These are phyloP conservation scores for Drosophila nigrodunni DNA, from an alignment of 1,140 invertebrate genomes.

Conservation along the genomic window DNA sequence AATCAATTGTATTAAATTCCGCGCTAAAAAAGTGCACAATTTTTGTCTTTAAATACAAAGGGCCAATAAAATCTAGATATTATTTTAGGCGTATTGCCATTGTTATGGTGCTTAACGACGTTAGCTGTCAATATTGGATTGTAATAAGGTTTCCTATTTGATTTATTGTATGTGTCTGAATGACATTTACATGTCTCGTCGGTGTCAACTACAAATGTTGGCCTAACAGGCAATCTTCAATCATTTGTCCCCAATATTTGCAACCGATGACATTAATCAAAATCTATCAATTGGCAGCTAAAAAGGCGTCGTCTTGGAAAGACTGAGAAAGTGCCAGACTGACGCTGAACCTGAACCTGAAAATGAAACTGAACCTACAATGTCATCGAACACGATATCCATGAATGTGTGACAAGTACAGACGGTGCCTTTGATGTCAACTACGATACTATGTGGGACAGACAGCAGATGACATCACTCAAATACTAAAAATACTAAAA, in stretches of 20 bases:
- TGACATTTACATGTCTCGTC: slow-evolving; percentile 34
- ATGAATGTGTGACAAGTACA: slow-evolving; percentile 15
- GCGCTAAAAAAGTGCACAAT: too few species aligned
- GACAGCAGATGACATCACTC: background rate
- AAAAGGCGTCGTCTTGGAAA: background rate
- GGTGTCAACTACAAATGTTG: slow-evolving; percentile 59
- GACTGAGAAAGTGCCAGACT: slow-evolving; percentile 35
- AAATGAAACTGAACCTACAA: background rate
- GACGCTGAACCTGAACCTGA: background rate
- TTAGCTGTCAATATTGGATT: slow-evolving; percentile 17
- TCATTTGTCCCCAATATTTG: slow-evolving; percentile 50
- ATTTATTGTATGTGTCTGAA: slow-evolving; percentile 32
- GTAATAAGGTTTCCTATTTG: slow-evolving; percentile 27
- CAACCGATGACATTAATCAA: slow-evolving; percentile 65
- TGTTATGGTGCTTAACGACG: background rate
- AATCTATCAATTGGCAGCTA: slow-evolving; percentile 59
- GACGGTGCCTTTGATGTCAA: slow-evolving; percentile 3
- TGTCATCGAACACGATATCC: slow-evolving; percentile 13
- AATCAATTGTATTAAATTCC: too few species aligned
- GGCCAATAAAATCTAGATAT: background rate
- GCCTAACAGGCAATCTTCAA: slow-evolving; percentile 52
- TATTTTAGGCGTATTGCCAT: background rate
- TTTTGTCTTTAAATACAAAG: too few species aligned
- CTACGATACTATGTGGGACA: slow-evolving; percentile 5
- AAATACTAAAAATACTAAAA: slow-evolving; percentile 9